A percentile compares a stretch with the other conserved stretches of the same genome.
Conservation (phyloP, 2,888 invertebrate species). For the Metacarcinus magister region DNA sequence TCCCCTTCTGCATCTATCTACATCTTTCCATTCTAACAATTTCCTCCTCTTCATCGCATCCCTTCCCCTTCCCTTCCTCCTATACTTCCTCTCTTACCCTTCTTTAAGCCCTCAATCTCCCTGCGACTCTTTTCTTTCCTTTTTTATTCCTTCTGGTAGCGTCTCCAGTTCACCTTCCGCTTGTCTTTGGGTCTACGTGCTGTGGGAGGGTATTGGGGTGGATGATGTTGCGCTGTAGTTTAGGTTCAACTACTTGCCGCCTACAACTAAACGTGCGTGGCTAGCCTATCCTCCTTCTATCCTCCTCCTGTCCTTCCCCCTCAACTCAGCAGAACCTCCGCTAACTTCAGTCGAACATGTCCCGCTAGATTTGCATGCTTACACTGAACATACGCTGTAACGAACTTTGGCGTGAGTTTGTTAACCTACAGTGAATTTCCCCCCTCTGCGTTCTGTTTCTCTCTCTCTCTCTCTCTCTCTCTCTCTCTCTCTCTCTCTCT, state of each 20-base stretch:
- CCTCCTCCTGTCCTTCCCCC: no score
- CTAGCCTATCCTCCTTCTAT: not conserved
- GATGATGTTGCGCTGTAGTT: not conserved
- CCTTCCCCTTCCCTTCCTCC: not conserved
- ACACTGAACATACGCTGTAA: conserved; percentile 26
- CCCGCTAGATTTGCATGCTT: conserved; percentile 26
- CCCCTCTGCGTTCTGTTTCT: not conserved
- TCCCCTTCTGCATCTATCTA: not conserved
- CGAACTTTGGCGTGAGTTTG: conserved; percentile 13
- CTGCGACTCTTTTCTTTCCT: not conserved
- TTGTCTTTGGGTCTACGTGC: not conserved
- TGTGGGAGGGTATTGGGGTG: not conserved
- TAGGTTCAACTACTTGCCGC: no score
- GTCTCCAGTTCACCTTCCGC: not conserved
- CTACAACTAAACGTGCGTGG: no score
- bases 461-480: conserved; percentile 22
- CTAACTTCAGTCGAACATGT: not conserved
- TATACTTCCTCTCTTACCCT: not conserved
- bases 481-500: conserved; percentile 10
- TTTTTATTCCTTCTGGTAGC: not conserved
- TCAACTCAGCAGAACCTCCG: not conserved
- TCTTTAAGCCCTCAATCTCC: not conserved
- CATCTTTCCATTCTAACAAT: not conserved
- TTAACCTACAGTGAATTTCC: conserved; percentile 26
- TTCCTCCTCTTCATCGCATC: not conserved